Conservation (phyloP, 2,113 vertebrate genomes). For the Varanus salvator region DNA sequence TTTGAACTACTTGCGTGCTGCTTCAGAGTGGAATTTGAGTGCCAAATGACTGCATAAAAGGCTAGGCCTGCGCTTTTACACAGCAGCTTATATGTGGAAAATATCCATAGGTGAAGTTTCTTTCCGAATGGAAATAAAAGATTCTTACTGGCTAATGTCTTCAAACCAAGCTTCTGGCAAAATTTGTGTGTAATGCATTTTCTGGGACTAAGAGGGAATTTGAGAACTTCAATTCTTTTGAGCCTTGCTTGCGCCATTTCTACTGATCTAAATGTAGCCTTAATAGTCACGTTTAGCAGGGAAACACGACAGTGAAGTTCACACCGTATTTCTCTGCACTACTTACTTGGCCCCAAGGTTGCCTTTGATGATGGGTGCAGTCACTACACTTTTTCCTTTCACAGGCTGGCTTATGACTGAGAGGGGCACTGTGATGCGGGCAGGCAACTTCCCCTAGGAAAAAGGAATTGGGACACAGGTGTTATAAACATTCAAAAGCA, state of each 20-base stretch:
- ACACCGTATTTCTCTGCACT: background rate
- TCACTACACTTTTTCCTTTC: slow-evolving; percentile 93
- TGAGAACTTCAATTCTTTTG: background rate
- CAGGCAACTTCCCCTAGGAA: slow-evolving; percentile 90
- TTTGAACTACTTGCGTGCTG: background rate
- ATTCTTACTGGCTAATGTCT: background rate
- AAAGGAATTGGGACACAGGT: background rate
- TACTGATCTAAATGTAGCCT: background rate
- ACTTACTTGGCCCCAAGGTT: slow-evolving; percentile 94
- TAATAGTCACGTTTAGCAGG: background rate
- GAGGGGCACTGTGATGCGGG: slow-evolving; percentile 93
- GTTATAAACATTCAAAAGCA: background rate
- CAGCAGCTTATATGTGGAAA: background rate
- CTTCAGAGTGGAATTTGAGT: background rate
- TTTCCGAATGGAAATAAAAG: background rate
- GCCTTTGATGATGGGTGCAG: slow-evolving; percentile 94
- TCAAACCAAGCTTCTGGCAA: background rate
- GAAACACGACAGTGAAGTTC: background rate
- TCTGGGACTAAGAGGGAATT: background rate
- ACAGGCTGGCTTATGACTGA: slow-evolving; percentile 96
- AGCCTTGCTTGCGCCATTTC: background rate
- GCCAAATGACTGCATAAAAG: background rate
- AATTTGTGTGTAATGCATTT: background rate
- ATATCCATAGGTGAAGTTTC: background rate
- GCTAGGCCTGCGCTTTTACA: background rate